These are phyloP conservation scores for Oophaga sylvatica DNA, from an alignment of 2,797 vertebrate genomes.

Conservation along the genomic window DNA sequence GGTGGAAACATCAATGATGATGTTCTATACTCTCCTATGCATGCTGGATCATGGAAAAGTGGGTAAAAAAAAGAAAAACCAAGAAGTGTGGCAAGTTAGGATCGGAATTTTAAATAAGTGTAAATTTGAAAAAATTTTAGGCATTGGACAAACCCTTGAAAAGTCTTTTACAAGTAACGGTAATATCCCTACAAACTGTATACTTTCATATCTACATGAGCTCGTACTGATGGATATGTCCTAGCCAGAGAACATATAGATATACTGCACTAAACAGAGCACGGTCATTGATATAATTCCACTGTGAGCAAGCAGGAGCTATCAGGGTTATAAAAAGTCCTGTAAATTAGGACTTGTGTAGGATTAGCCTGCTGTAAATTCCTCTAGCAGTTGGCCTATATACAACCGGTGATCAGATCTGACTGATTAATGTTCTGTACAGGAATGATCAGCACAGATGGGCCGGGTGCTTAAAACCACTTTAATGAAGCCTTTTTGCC, in stretches of 20 bases:
- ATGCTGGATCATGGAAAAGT: too few species aligned
- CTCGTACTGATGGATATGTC: not conserved
- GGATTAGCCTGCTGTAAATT: not conserved
- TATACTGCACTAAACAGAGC: not conserved
- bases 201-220: not conserved
- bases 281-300: not conserved
- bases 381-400: constrained; percentile 3
- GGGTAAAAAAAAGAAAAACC: too few species aligned
- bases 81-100: too few species aligned
- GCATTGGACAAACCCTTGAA: not conserved
- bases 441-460: constrained; percentile 28
- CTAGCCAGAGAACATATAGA: not conserved
- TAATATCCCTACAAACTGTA: not conserved
- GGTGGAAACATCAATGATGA: too few species aligned
- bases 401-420: not conserved
- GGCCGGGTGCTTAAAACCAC: constrained; percentile 1
- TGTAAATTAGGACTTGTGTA: not conserved
- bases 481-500: constrained; percentile 29
- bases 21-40: too few species aligned
- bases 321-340: not conserved
- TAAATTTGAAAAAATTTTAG: too few species aligned
- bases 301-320: not conserved
- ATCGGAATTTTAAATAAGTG: too few species aligned
- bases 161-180: not conserved
- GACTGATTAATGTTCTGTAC: constrained; percentile 12